Percentiles rank a stretch among this genome's conserved stretches.
Conservation (phyloP, 2,888 invertebrate species). For the Hydriomena furcata region DNA sequence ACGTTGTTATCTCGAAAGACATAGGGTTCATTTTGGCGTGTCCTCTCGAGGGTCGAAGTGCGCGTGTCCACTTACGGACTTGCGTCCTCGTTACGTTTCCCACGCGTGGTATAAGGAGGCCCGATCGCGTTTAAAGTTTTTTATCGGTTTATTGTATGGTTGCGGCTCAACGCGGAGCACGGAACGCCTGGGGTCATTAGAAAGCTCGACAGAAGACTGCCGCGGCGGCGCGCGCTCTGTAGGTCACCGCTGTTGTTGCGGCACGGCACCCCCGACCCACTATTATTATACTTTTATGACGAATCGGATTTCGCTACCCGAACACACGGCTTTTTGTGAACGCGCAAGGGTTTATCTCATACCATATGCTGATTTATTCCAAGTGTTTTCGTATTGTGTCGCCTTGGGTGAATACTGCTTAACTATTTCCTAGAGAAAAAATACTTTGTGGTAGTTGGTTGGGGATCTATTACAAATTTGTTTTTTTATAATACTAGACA, state of each 20-base stretch:
- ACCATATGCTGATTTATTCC: slow-evolving; percentile 39
- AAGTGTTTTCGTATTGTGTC: slow-evolving; percentile 39
- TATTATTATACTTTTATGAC: slow-evolving; percentile 84
- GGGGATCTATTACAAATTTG: background rate
- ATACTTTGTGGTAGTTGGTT: slow-evolving; percentile 1
- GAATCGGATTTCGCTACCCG: slow-evolving; percentile 77
- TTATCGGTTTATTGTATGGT: slow-evolving; percentile 55
- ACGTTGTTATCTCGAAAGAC: slow-evolving; percentile 61
- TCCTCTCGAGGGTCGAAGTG: slow-evolving; percentile 48
- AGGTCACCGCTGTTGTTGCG: slow-evolving; percentile 80
- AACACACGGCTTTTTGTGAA: slow-evolving; percentile 64
- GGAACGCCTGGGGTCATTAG: slow-evolving; percentile 82
- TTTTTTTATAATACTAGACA: too few species aligned
- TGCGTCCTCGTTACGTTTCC: slow-evolving; percentile 47
- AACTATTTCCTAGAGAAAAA: slow-evolving; percentile 20
- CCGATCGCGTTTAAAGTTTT: slow-evolving; percentile 59
- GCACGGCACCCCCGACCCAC: slow-evolving; percentile 73
- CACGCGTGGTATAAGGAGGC: slow-evolving; percentile 63
- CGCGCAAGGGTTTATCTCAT: slow-evolving; percentile 51
- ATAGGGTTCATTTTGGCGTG: slow-evolving; percentile 73
- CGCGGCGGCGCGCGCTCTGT: slow-evolving; percentile 77
- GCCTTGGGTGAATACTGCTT: slow-evolving; percentile 30
- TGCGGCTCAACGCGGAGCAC: slow-evolving; percentile 66
- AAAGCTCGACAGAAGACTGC: slow-evolving; percentile 80
- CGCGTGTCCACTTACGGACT: slow-evolving; percentile 58